A percentile compares a stretch with the other conserved stretches of the same genome.
These are phyloP conservation scores for Papilio protenor DNA, from an alignment of 2,888 invertebrate species.

Conservation along the genomic window DNA sequence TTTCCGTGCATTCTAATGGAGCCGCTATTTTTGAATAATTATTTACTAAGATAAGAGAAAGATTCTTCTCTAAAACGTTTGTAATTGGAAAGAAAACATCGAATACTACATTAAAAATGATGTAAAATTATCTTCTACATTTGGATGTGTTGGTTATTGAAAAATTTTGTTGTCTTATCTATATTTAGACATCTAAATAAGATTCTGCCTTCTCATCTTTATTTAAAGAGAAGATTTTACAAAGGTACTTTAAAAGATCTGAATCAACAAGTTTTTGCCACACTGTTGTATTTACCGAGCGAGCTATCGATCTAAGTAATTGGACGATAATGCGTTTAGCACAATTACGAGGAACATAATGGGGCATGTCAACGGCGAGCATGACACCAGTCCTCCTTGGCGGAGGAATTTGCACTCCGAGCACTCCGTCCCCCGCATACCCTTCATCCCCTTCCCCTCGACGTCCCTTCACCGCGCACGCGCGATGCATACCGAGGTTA, in stretches of 20 bases:
- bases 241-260: background rate
- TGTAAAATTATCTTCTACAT: background rate
- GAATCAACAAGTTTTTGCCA: conserved; percentile 16
- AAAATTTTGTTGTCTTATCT: background rate
- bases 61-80: conserved; percentile 6
- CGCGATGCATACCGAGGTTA: conserved; percentile 67
- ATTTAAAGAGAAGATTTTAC: background rate
- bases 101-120: background rate
- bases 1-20: conserved; percentile 16
- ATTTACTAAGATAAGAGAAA: background rate
- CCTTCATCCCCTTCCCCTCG: conserved; percentile 40
- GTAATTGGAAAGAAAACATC: background rate
- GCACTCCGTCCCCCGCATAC: conserved; percentile 41
- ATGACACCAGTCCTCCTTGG: conserved; percentile 64
- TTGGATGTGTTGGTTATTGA: background rate
- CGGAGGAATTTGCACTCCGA: conserved; percentile 62
- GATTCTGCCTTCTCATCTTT: background rate
- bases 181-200: conserved; percentile 1
- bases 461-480: conserved; percentile 53
- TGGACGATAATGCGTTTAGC: conserved; percentile 37
- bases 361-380: conserved; percentile 51
- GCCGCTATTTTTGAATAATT: conserved; percentile 14
- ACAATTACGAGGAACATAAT: conserved; percentile 44
- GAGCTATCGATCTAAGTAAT: conserved; percentile 20
- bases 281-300: background rate